Conservation (phyloP, 2,113 vertebrate species). For the Syngnathus typhle region DNA sequence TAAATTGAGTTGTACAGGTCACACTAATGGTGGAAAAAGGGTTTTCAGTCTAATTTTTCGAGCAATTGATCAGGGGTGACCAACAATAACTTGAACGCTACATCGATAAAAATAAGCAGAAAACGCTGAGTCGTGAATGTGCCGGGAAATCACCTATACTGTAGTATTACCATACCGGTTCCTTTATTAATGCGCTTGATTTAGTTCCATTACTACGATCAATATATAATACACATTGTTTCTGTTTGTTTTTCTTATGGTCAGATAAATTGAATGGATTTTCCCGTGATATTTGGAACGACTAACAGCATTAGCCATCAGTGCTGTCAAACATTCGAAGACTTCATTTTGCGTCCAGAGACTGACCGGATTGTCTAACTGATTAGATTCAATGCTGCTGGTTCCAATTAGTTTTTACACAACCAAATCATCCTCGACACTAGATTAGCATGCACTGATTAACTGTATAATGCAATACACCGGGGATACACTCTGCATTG, state of each 20-base stretch:
- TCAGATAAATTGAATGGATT: not conserved
- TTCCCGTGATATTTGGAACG: constrained; percentile 13
- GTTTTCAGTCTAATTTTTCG: too few species aligned
- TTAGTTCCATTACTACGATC: not conserved
- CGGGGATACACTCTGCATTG: constrained; percentile 8
- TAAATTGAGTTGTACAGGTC: not conserved
- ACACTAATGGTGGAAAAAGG: not conserved
- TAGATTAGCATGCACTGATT: constrained; percentile 29
- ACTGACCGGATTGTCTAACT: constrained; percentile 22
- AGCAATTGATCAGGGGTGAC: not conserved
- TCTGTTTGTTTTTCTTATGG: not conserved
- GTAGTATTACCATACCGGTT: too few species aligned
- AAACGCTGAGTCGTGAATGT: too few species aligned
- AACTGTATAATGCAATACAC: constrained; percentile 24
- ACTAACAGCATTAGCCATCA: constrained; percentile 26
- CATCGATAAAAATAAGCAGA: too few species aligned
- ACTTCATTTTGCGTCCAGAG: constrained; percentile 23
- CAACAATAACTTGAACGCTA: not conserved
- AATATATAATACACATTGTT: not conserved
- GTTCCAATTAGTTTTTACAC: constrained; percentile 43
- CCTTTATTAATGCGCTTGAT: not conserved
- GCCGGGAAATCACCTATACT: too few species aligned
- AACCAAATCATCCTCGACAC: constrained; percentile 47
- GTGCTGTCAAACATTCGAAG: constrained; percentile 9
- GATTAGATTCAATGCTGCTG: constrained; percentile 47